Conservation (phyloP, 2,888 invertebrate species). For the Pandemis corylana region DNA sequence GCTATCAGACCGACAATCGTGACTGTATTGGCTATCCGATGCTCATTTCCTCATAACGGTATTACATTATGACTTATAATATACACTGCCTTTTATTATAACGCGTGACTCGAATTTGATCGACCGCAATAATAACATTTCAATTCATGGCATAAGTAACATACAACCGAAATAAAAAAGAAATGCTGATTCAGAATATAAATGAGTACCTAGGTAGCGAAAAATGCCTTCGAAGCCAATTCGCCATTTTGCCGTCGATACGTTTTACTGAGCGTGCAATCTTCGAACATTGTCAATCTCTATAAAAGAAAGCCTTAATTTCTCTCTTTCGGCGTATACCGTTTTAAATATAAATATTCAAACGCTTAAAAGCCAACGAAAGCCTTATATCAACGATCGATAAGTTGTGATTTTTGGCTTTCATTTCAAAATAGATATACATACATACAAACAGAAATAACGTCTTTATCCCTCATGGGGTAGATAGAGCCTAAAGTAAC, state of each 20-base stretch:
- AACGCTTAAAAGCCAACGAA: too few relatives aligned
- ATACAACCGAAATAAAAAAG: background rate
- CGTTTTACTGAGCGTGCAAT: background rate
- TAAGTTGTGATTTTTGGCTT: background rate
- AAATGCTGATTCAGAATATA: background rate
- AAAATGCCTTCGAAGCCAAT: background rate
- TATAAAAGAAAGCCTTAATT: background rate
- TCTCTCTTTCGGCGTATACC: background rate
- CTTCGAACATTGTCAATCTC: background rate
- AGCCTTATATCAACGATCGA: background rate
- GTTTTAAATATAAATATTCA: background rate
- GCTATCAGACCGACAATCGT: background rate
- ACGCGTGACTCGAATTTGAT: background rate
- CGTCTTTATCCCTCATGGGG: too few relatives aligned
- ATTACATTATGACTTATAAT: too few relatives aligned
- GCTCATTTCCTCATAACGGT: background rate
- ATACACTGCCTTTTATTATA: too few relatives aligned
- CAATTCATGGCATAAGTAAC: slow-evolving; percentile 1
- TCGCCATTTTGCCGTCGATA: background rate
- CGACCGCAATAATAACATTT: background rate
- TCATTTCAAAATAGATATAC: too few relatives aligned
- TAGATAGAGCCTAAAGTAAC: too few relatives aligned
- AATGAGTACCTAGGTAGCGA: background rate
- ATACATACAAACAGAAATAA: too few relatives aligned
- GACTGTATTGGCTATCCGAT: background rate